Conservation (phyloP, 2,113 vertebrate genomes). For the Colinus virginianus region DNA sequence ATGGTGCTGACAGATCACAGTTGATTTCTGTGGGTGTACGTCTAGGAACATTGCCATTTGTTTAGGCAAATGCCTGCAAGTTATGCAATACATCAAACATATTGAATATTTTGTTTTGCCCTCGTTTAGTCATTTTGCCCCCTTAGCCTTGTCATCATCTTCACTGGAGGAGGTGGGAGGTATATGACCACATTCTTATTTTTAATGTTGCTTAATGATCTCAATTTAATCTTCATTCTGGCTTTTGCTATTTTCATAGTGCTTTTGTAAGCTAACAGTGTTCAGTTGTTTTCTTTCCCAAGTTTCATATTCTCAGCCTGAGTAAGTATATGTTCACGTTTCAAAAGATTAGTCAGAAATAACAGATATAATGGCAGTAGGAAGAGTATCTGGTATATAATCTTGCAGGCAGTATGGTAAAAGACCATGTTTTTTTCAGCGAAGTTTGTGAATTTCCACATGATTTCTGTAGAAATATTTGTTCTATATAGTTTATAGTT, state of each 20-base stretch:
- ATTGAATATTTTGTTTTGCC: neutral
- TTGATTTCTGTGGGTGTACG: neutral
- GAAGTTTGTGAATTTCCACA: neutral
- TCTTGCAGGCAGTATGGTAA: neutral
- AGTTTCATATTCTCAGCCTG: neutral
- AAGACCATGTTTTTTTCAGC: neutral
- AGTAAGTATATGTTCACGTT: neutral
- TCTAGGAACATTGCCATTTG: neutral
- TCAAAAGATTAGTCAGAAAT: neutral
- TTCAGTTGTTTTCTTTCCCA: neutral
- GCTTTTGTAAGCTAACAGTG: neutral
- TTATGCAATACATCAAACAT: neutral
- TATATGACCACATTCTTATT: neutral
- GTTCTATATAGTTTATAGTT: neutral
- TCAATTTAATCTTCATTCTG: neutral
- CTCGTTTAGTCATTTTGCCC: neutral
- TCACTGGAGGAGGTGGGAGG: neutral
- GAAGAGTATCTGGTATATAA: neutral
- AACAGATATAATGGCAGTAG: neutral
- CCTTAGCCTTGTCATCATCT: neutral
- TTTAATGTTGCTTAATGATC: neutral
- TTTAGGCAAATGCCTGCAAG: neutral
- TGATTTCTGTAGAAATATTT: neutral
- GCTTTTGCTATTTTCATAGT: neutral
- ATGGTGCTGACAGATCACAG: neutral